Evolutionary conservation across 2,888 invertebrate genomes (phyloP).

Genomic region (Yponomeuta cagnagella): DNA sequence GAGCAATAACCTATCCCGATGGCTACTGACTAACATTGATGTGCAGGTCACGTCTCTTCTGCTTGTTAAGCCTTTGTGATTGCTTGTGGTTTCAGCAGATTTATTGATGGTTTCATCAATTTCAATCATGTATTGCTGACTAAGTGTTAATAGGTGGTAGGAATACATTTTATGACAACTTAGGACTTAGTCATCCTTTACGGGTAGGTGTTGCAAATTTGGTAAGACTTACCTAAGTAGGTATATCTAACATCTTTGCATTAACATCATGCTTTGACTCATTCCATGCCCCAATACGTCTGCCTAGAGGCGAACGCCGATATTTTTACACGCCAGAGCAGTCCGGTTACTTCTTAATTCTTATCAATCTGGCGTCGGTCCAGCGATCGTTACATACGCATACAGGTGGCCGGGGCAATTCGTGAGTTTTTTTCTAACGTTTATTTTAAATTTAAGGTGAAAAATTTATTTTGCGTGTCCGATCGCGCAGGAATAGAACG

Average conservation of each 20-base stretch:
- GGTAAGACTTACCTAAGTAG: too few species aligned
- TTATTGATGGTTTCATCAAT: background rate
- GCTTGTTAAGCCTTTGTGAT: background rate
- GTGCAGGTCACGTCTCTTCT: too few species aligned
- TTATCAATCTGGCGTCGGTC: slow-evolving; percentile 48
- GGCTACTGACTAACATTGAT: too few species aligned
- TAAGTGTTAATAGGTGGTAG: too few species aligned
- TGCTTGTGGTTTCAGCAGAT: background rate
- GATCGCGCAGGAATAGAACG: slow-evolving; percentile 54
- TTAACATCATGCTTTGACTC: background rate
- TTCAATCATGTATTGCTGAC: too few species aligned
- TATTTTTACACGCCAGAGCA: background rate
- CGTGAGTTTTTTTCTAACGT: slow-evolving; percentile 42
- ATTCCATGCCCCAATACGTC: background rate
- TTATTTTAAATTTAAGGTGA: slow-evolving; percentile 42
- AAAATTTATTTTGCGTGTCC: slow-evolving; percentile 50
- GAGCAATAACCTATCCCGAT: too few species aligned
- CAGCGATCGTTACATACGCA: slow-evolving; percentile 31
- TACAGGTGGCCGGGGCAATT: slow-evolving; percentile 45
- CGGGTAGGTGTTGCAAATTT: too few species aligned
- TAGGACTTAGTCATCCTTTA: too few species aligned
- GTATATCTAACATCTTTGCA: too few species aligned
- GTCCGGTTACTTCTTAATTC: slow-evolving; percentile 20
- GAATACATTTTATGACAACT: too few species aligned
- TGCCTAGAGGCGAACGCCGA: background rate